Evolutionary conservation across 2,797 vertebrate genomes (phyloP), one percentile per base, ranked within the genome.

Genomic region (Podarcis lilfordi): DNA sequence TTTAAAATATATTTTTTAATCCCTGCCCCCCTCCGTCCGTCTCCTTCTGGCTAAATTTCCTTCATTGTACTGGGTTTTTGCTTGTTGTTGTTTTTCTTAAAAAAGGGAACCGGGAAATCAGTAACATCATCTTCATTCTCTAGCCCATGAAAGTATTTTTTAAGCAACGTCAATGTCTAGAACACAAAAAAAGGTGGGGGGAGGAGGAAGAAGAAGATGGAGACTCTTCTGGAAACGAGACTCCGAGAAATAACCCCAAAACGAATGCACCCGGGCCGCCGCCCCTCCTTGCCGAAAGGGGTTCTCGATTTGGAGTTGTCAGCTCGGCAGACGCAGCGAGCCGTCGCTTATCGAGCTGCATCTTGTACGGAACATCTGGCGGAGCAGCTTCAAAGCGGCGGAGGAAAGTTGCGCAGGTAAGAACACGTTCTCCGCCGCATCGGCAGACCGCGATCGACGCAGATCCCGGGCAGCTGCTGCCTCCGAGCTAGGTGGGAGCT

Each of bases 31-130:
- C 92, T 86, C 91, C 50, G 13, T 55, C 50, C 50, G 50, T 55
- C 50, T 29, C 68, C 61, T 94, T 89, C 91, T 93, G 91, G 91
- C 89, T 95, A 91, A 89, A 23, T 86, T 85, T 87, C 90, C 90
- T 87, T 85, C 92, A 89, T 89, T 87, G 85, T 82, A 84, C 37
- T 75, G 89, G 90, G 3, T 55, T 55, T 55, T 55, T 55, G 50
- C 50, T 55, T 15, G 13, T 50, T 50, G 10, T 50, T 50, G 3
- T 55, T 55, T 55, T 55, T 50, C 90, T 91, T 43, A 9, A 87
- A 55, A 92, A 92, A 93, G 87, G 88, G n/a, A 89, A 85, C 64
- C 75, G 76, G 50, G 91, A 94, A 35, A 88, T 86, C 94, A 77
- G 79, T 50, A 91, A 66, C 37, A 8, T 5, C 86, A 0, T 88